A percentile compares a stretch with the other conserved stretches of the same genome.
phyloP scores from a whole-genome alignment of 2,797 vertebrate species.

The Cirrhinus mrigala region DNA sequence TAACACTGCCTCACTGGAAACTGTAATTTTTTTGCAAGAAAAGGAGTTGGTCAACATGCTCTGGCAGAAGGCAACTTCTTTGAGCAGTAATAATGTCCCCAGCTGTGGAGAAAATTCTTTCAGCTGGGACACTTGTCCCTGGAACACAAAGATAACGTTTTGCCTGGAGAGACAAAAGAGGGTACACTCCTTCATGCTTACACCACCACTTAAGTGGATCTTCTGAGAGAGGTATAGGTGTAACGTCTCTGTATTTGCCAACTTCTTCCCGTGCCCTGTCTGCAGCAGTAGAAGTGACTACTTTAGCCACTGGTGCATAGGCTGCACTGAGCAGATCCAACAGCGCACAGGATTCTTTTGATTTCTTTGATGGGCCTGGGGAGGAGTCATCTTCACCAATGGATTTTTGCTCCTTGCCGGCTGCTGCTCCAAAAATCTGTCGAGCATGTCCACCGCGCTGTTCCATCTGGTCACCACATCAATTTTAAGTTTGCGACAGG shows the following conservation, averaged over 20 bases:
- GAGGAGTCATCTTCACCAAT: no score
- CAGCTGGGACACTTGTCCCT: not conserved
- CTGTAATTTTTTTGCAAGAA: not conserved
- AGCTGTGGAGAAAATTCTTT: not conserved
- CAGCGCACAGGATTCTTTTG: no score
- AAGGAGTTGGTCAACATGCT: not conserved
- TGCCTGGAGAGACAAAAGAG: not conserved
- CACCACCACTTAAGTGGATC: not conserved
- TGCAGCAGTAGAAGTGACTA: not conserved
- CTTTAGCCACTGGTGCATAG: no score
- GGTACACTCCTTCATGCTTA: not conserved
- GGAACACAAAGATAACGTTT: not conserved
- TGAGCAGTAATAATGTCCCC: not conserved
- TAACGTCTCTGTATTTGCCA: not conserved
- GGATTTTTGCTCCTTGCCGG: no score
- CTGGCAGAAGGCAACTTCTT: not conserved
- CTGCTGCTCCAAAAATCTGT: no score
- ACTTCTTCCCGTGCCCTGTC: not conserved
- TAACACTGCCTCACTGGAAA: not conserved
- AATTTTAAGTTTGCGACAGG: no score
- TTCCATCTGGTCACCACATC: no score
- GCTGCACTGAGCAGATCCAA: no score
- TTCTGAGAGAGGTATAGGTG: not conserved
- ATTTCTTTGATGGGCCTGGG: no score
- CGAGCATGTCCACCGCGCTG: no score